Base-by-base conservation (phyloP, 92 coral and sea anemone species). In the Epizoanthus scotinus region DNA sequence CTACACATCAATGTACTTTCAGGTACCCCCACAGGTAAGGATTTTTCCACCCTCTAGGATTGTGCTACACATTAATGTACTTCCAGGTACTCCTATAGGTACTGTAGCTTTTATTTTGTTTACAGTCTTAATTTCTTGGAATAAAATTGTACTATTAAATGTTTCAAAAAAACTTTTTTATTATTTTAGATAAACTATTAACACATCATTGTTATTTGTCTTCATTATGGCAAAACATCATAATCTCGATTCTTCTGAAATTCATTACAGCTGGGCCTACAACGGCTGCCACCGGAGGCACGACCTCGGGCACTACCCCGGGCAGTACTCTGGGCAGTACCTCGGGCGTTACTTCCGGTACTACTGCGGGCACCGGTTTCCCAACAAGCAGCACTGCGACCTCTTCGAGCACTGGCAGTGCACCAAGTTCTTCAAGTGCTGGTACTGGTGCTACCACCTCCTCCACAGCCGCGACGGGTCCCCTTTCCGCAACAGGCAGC, bases 241-340 rank as follows among this genome's bases (percentile, higher is more conserved):
- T 14, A 21, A 60, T 22, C 29, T 21, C 21, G 3, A 22, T 15
- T 1, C 5, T 2, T 21, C 15, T 60, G 21, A 20, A 22, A 21
- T 7, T 15, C 22, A 47, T 47, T 50, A 8, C 53, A 70, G 77
- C 60, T 44, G 58, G 59, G 29, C 77, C 73, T 15, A 68, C 77
- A 1, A 70, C 77, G 22, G 60, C 61, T 14, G 40, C 61, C 17
- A 24, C 61, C 36, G 18, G 38, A 12, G 58, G 66, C 2, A 60
- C 34, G 15, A 60, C 66, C 12, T 15, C 28, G n/a, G n/a, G n/a
- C n/a, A n/a, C n/a, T n/a, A n/a, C n/a, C 66, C 21, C 77, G 29
- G 77, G 9, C 3, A 22, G 59, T 40, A 15, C 71, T 2, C 0
- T 49, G 1, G n/a, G 8, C 13, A 49, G 71, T 34, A 29, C 70